Evolutionary conservation across 1,140 invertebrate species (phyloP).

Genomic region (Tetraneura akinire): DNA sequence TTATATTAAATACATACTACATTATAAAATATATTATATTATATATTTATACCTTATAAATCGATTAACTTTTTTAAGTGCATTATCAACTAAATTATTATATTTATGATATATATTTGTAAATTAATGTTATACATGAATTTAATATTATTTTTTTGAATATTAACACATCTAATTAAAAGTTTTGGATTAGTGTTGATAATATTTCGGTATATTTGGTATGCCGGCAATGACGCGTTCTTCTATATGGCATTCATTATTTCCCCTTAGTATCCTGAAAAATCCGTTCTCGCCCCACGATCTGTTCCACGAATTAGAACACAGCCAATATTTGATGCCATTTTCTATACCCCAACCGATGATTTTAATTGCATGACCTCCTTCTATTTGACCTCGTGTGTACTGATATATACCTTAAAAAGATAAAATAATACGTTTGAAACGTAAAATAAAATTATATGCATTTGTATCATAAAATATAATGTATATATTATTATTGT

Average conservation of each 20-base stretch:
- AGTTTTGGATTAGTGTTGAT: neutral
- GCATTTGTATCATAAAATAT: too few species aligned
- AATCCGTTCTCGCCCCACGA: conserved; percentile 85
- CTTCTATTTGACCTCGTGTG: conserved; percentile 57
- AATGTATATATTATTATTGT: too few species aligned
- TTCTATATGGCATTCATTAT: conserved; percentile 83
- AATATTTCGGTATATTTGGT: neutral
- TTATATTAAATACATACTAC: too few species aligned
- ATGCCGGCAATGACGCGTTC: conserved; percentile 1
- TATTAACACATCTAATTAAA: too few species aligned
- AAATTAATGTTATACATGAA: too few species aligned
- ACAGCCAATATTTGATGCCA: conserved; percentile 76
- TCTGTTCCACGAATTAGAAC: conserved; percentile 89
- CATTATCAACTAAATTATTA: too few species aligned
- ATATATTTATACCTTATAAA: too few species aligned
- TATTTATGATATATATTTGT: too few species aligned
- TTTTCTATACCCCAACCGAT: conserved; percentile 71
- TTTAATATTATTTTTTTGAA: too few species aligned
- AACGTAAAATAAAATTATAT: neutral
- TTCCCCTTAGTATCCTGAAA: conserved; percentile 84
- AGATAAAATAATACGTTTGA: too few species aligned
- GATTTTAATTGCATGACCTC: conserved; percentile 87
- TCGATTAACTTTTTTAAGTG: too few species aligned
- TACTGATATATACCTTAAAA: conserved; percentile 5
- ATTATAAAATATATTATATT: too few species aligned